A percentile compares a stretch with the other conserved stretches of the same genome.
These are phyloP conservation scores for Sapayoa aenigma DNA, from an alignment of 2,113 vertebrate genomes.

Conservation along the genomic window DNA sequence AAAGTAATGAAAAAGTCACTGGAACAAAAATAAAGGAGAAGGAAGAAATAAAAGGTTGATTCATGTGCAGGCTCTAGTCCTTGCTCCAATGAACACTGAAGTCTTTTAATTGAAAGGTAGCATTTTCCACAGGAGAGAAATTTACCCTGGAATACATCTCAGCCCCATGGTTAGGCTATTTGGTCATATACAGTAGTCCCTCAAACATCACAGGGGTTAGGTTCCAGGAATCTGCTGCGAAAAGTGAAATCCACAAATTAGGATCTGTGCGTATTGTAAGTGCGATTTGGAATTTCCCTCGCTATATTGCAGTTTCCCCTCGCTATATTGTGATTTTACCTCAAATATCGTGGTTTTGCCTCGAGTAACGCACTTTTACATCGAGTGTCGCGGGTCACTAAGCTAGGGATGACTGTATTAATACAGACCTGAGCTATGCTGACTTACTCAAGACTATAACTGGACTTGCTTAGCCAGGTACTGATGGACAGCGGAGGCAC, in stretches of 20 bases:
- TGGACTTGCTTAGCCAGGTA: not conserved
- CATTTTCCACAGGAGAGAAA: not conserved
- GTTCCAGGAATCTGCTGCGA: too few relatives aligned
- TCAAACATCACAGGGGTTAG: too few relatives aligned
- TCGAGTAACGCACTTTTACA: too few relatives aligned
- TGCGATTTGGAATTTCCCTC: too few relatives aligned
- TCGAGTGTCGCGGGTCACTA: too few relatives aligned
- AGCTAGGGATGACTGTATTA: too few relatives aligned
- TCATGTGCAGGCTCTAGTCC: not conserved
- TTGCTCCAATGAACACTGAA: not conserved
- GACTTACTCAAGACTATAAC: not conserved
- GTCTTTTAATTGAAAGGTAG: not conserved
- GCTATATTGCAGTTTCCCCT: too few relatives aligned
- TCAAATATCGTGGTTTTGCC: too few relatives aligned
- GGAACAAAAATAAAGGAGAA: not conserved
- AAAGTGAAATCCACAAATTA: too few relatives aligned
- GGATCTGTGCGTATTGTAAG: too few relatives aligned
- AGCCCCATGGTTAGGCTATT: not conserved
- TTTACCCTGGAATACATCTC: not conserved
- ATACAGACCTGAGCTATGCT: not conserved
- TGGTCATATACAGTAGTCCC: too few relatives aligned
- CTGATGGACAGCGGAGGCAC: not conserved
- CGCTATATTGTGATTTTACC: too few relatives aligned
- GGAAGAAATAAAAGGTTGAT: not conserved
- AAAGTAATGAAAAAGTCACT: not conserved